Base-by-base conservation (phyloP, 2,888 invertebrate genomes). In the Lasiommata megera region DNA sequence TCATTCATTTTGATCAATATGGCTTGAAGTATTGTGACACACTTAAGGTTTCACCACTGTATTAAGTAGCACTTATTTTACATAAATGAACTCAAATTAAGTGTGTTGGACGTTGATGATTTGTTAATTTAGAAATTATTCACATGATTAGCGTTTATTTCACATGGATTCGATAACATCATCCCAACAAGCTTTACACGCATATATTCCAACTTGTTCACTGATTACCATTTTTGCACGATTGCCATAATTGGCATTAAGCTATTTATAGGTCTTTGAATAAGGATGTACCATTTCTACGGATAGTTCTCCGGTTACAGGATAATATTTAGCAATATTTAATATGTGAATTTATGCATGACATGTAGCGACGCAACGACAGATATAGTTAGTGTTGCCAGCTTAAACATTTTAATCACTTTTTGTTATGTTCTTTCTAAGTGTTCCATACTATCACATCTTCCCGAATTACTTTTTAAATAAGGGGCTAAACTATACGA, bases 1-100 rank as follows among this genome's bases (percentile, higher is more conserved):
- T 92, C 92, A 77, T 90, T 90, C 92, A 92, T 92, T 83, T 80
- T 91, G 77, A 72, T 74, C 72, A 74, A 74, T 66, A 67, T 56
- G 61, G 63, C 64, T 64, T 64, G 52, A 69, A 71, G 69, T 74
- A 71, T 73, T 75, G 74, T 67, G 83, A 82, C 82, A 82, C 80
- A 84, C 77, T 85, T 84, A 72, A 65, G 59, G 64, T 65, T 68
- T 70, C 68, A 67, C 61, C 64, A 70, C 62, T 60, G 62, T 54
- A 67, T 53, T n/a, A n/a, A 66, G 56, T 58, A 62, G 64, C 59
- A 64, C 62, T 63, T 60, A 52, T 51, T 47, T 56, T 38, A 60
- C 61, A 64, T 61, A 67, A 37, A 69, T 61, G 46, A 23, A 44
- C 23, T 67, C 72, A 73, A 61, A 69, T 56, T 67, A 70, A 67